Evolutionary conservation across 1,140 invertebrate genomes (phyloP).

Genomic region (Leptopilina boulardi): DNA sequence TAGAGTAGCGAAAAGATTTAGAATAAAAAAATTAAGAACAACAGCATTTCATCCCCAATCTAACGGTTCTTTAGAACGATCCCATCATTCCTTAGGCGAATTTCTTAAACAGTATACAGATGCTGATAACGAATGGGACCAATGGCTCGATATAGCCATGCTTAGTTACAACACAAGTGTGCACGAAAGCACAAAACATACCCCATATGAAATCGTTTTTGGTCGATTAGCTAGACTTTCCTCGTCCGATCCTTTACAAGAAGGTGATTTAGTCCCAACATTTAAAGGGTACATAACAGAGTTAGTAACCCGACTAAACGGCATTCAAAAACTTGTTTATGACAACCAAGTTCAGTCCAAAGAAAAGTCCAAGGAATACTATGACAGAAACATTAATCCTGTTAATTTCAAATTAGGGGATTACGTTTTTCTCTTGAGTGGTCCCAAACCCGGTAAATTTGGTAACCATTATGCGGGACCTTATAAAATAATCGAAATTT

Average conservation of each 20-base stretch:
- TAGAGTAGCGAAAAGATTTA: conserved; percentile 29
- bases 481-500: neutral
- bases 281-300: conserved; percentile 27
- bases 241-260: neutral
- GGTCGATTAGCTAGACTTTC: neutral
- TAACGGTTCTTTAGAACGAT: conserved; percentile 18
- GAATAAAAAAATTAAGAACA: conserved; percentile 12
- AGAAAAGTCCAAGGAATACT: conserved; percentile 29
- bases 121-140: no score
- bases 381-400: conserved; percentile 13
- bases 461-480: neutral
- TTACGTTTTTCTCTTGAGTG: conserved; percentile 32
- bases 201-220: neutral
- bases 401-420: conserved; percentile 6
- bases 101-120: conserved; percentile 1
- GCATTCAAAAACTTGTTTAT: neutral
- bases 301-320: conserved; percentile 8
- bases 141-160: conserved; percentile 8
- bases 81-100: conserved; percentile 23
- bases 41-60: conserved; percentile 42
- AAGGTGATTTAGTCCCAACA: neutral
- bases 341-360: conserved; percentile 16
- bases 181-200: neutral
- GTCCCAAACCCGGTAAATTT: neutral
- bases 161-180: conserved; percentile 6